Conservation (phyloP, 2,888 invertebrate species). For the Sarcophaga rosellei region DNA sequence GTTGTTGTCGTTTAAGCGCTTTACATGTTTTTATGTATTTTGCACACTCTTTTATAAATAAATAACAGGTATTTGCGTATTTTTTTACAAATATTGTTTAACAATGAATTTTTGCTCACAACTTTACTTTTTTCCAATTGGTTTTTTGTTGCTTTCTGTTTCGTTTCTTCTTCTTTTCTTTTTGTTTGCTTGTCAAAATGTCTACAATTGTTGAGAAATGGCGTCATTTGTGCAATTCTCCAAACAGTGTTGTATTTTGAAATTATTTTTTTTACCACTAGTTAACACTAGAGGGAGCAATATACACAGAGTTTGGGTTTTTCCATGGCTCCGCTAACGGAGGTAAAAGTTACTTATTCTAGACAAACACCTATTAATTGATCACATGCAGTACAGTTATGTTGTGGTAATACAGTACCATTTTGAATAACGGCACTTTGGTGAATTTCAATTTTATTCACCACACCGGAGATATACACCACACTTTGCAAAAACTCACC, state of each 20-base stretch:
- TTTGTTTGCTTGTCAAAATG: constrained; percentile 63
- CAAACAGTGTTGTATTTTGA: constrained; percentile 42
- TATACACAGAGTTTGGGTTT: background rate
- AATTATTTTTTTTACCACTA: background rate
- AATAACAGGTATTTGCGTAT: constrained; percentile 46
- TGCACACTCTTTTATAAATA: constrained; percentile 39
- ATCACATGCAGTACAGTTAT: no score
- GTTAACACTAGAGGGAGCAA: background rate
- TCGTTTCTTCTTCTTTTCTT: constrained; percentile 43
- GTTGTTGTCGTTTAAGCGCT: background rate
- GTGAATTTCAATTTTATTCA: no score
- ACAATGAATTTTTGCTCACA: constrained; percentile 54
- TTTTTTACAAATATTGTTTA: constrained; percentile 45
- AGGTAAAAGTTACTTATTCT: no score
- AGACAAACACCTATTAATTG: no score
- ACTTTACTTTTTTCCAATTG: constrained; percentile 58
- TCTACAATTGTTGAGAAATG: constrained; percentile 59
- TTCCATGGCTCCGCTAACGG: background rate
- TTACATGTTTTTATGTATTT: constrained; percentile 44
- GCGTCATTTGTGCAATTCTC: constrained; percentile 61
- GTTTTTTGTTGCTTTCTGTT: constrained; percentile 54
- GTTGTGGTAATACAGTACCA: no score
- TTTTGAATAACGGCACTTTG: no score
- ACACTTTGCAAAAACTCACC: background rate
- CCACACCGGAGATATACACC: no score